Conservation (phyloP, 1,140 invertebrate species). For the Ladona fulva region DNA sequence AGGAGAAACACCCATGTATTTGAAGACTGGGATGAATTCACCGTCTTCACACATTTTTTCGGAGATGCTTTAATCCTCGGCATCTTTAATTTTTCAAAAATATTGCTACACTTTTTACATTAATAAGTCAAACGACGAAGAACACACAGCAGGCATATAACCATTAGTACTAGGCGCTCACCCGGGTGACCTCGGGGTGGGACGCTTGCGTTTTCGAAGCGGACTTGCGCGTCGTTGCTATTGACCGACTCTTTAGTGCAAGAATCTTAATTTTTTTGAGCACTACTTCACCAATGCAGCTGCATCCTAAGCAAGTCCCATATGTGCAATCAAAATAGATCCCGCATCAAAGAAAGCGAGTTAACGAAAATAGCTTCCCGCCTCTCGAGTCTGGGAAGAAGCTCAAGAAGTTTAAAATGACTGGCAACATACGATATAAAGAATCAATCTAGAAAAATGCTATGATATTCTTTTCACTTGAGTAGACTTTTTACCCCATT, state of each 20-base stretch:
- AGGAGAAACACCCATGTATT: conserved; percentile 56
- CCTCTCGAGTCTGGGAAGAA: neutral
- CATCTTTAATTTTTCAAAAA: conserved; percentile 30
- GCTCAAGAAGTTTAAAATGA: no score
- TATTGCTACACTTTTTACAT: neutral
- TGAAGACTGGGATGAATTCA: conserved; percentile 29
- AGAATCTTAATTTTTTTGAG: conserved; percentile 11
- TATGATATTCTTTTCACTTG: no score
- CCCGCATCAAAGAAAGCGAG: neutral
- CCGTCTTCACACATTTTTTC: conserved; percentile 44
- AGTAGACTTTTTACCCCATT: no score
- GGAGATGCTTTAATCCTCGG: conserved; percentile 45
- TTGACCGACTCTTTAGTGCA: conserved; percentile 8
- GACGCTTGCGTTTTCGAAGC: conserved; percentile 6
- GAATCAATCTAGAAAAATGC: no score
- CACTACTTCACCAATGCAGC: neutral
- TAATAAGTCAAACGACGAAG: conserved; percentile 1
- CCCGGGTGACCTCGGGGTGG: conserved; percentile 2
- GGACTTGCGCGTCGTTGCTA: conserved; percentile 1
- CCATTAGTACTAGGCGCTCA: conserved; percentile 7
- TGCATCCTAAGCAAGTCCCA: neutral
- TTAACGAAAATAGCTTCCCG: neutral
- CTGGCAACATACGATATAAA: no score
- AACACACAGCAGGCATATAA: neutral
- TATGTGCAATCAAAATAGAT: neutral